Conservation (phyloP, 2,113 vertebrate species). For the Thermophis baileyi region DNA sequence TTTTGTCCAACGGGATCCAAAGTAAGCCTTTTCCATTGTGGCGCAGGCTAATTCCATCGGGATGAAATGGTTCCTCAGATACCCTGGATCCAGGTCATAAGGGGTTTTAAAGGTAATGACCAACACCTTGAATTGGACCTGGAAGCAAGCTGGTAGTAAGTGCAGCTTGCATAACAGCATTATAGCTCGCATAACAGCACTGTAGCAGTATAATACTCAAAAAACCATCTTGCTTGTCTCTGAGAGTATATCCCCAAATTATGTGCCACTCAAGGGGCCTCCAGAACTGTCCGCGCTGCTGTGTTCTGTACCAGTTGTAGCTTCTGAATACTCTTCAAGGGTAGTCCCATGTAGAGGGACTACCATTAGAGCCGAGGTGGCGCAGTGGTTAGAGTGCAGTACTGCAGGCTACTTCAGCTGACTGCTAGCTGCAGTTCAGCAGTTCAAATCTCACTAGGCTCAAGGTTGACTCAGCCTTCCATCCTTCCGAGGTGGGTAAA, state of each 20-base stretch:
- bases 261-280: neutral
- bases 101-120: neutral
- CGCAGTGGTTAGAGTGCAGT: too few species aligned
- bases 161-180: neutral
- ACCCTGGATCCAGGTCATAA: neutral
- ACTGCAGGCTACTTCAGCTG: too few species aligned
- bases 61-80: neutral
- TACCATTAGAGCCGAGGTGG: too few species aligned
- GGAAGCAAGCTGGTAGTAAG: neutral
- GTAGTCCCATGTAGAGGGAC: neutral
- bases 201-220: neutral
- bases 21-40: neutral
- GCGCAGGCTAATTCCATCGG: neutral
- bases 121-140: neutral
- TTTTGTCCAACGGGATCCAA: too few species aligned
- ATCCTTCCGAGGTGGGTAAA: too few species aligned
- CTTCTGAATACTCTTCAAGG: neutral
- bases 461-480: too few species aligned
- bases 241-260: neutral
- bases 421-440: too few species aligned
- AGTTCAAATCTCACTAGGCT: too few species aligned
- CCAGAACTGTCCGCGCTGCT: neutral
- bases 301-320: neutral
- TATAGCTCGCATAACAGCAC: neutral
- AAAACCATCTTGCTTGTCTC: neutral